Evolutionary conservation across 2,888 invertebrate genomes (phyloP).

Genomic region (Pterobdella sp.): DNA sequence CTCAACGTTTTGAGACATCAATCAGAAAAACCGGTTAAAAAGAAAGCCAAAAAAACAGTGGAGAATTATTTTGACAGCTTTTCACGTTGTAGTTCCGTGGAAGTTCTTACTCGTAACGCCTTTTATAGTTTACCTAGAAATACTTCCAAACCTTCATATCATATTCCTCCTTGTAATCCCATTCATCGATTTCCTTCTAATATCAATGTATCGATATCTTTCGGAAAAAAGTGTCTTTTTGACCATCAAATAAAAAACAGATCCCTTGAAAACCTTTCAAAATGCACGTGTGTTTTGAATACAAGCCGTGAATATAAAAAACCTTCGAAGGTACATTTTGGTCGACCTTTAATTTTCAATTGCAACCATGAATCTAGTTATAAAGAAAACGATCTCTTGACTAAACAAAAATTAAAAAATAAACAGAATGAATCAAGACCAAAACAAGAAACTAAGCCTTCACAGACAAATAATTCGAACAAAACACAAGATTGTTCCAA

Average conservation of each 20-base stretch:
- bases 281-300: conserved; percentile 12
- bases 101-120: neutral
- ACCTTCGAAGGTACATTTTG: conserved; percentile 8
- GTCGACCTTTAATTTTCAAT: neutral
- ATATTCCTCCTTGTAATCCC: neutral
- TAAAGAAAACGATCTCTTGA: neutral
- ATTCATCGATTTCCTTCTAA: neutral
- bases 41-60: neutral
- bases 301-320: neutral
- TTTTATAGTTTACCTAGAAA: neutral
- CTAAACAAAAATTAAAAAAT: neutral
- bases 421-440: neutral
- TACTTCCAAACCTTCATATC: neutral
- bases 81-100: neutral
- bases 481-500: neutral
- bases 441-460: neutral
- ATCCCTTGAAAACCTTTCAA: conserved; percentile 3
- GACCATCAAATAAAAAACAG: conserved; percentile 9
- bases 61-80: neutral
- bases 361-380: neutral
- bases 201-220: conserved; percentile 2
- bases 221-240: conserved; percentile 4
- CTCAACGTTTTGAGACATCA: neutral
- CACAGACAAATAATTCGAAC: no score
- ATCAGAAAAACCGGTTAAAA: neutral